Evolutionary conservation across 2,797 vertebrate species (phyloP), one percentile per base, ranked within the genome.

Genomic region (Acridotheres tristis): DNA sequence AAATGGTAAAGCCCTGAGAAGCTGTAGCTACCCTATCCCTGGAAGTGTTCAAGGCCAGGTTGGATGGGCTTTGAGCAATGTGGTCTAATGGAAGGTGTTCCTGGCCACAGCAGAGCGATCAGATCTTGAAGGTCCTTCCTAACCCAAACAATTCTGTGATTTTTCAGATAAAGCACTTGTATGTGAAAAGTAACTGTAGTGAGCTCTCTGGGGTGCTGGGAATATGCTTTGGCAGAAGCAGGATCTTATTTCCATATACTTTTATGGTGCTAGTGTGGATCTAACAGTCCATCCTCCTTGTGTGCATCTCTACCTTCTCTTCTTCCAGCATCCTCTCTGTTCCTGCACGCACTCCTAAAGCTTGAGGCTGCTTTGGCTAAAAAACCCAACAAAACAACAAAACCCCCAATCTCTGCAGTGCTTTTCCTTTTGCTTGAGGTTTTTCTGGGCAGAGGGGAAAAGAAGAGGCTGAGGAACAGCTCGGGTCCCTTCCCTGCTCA

Each of bases 201-300:
- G 42, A 69, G 12, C 27, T 81, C 16, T 4, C 27, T 23, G 58
- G 27, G 10, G 6, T 54, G 11, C 32, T 78, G 73, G 50, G 25
- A 78, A 34, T 67, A 45, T 2, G 2, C 38, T 75, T 81, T 66
- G 74, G 20, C 32, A 57, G 72, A 54, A 47, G 16, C 27, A 34
- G 20, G 38, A 61, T 79, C 67, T 92, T 45, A 29, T 53, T 76
- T 45, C 59, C 1, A 0, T 47, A 0, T 38, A 7, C 76, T 67
- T 84, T 36, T 8, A 2, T 18, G 22, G 26, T 21, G 18, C 10
- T 63, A 21, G 13, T 7, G 32, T 3, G 29, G n/a, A n/a, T 30
- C 30, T n/a, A 16, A n/a, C 32, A 91, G 27, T 40, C 27, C 4
- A 0, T 32, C 23, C 16, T 71, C 38, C 0, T 0, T 32, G 8